These are phyloP conservation scores for Scalopus aquaticus DNA, from an alignment of 2,113 vertebrate genomes.

Conservation along the genomic window DNA sequence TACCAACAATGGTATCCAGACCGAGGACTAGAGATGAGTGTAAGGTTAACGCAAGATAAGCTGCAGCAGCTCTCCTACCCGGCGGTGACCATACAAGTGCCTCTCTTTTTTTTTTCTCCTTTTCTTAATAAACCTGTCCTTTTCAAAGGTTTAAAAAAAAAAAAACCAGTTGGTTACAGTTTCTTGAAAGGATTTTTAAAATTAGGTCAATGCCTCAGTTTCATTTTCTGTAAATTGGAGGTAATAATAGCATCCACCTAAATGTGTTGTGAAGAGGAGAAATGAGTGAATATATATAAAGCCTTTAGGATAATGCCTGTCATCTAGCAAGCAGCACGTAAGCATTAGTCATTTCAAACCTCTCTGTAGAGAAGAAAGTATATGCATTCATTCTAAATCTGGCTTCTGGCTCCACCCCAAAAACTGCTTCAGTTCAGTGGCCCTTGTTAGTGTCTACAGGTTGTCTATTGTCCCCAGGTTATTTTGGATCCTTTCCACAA, in stretches of 20 bases:
- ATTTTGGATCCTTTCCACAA: slow-evolving; percentile 5
- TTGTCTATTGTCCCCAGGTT: neutral
- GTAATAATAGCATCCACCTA: neutral
- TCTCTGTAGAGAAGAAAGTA: slow-evolving; percentile 36
- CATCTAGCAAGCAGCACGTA: neutral
- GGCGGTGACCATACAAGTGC: too few relatives aligned
- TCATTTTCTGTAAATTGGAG: neutral
- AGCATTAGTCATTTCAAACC: neutral
- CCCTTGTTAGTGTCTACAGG: slow-evolving; percentile 5
- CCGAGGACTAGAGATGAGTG: neutral
- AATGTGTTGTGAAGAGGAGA: neutral
- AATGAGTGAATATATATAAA: neutral
- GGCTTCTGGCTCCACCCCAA: slow-evolving; percentile 38
- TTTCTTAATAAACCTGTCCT: too few relatives aligned
- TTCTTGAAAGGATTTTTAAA: neutral
- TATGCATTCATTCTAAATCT: slow-evolving; percentile 26
- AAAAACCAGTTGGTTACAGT: neutral
- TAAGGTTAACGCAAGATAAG: neutral
- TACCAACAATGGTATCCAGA: neutral
- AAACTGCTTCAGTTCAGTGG: slow-evolving; percentile 19
- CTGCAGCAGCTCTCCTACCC: neutral
- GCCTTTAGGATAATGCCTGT: neutral
- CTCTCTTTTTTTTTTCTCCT: too few relatives aligned
- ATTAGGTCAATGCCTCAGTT: neutral
- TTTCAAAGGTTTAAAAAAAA: too few relatives aligned